Evolutionary conservation across 2,888 invertebrate species (phyloP).

Genomic region (Helleia helle): DNA sequence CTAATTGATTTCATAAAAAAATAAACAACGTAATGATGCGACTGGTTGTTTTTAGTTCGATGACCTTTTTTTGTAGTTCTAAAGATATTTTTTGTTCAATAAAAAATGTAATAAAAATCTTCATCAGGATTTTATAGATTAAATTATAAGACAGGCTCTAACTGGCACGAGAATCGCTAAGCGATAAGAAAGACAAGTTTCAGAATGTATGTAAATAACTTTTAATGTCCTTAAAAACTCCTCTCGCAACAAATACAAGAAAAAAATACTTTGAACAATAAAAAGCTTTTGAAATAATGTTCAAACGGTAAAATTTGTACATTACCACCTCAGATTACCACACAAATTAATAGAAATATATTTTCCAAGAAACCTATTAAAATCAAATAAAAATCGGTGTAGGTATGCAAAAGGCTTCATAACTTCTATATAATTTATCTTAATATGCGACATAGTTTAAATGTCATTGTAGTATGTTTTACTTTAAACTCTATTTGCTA

Average conservation of each 20-base stretch:
- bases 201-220: neutral
- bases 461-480: no score
- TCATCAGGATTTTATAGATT: neutral
- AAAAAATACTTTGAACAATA: no score
- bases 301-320: no score
- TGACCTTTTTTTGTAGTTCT: neutral
- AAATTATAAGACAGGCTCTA: neutral
- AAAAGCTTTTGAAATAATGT: no score
- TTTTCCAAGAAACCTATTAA: no score
- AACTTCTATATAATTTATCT: no score
- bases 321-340: no score
- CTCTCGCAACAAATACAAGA: neutral
- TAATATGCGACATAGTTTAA: no score
- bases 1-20: constrained; percentile 14
- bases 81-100: neutral
- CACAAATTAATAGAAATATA: no score
- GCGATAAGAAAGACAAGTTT: neutral
- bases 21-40: constrained; percentile 5
- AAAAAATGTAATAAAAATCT: neutral
- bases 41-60: constrained; percentile 5
- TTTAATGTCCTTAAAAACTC: neutral
- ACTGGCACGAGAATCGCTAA: neutral
- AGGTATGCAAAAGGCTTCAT: no score
- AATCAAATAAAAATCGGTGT: no score
- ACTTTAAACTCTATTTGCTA: no score